phyloP scores from a whole-genome alignment of 2,113 vertebrate species.

The Symphodus melops region DNA sequence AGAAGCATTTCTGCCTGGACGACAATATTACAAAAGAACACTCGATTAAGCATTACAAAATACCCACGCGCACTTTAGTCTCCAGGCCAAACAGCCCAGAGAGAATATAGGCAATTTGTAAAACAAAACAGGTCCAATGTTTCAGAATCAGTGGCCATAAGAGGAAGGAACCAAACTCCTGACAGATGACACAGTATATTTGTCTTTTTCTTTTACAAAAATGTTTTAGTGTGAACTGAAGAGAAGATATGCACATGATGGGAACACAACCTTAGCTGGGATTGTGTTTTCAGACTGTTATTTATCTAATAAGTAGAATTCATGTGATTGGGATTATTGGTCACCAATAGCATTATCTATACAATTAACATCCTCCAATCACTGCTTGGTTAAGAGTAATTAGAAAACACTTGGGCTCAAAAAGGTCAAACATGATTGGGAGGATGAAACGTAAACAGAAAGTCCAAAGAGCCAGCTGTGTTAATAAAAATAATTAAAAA shows the following conservation, averaged over 20 bases:
- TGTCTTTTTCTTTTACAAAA: constrained; percentile 21
- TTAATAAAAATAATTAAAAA: no score
- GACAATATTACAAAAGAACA: constrained; percentile 68
- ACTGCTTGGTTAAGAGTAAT: constrained; percentile 17
- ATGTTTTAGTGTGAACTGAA: constrained; percentile 2
- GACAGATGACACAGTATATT: not conserved
- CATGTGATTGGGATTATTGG: constrained; percentile 21
- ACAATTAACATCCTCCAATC: constrained; percentile 28
- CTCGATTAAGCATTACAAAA: constrained; percentile 71
- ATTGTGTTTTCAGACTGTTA: not conserved
- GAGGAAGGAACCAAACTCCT: constrained; percentile 7
- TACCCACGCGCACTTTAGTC: constrained; percentile 55
- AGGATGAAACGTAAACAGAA: constrained; percentile 38
- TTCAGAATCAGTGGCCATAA: constrained; percentile 33
- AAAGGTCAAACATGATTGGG: constrained; percentile 34
- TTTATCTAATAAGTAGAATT: constrained; percentile 31
- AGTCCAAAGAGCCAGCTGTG: not conserved
- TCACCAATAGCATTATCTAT: not conserved
- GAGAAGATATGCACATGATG: constrained; percentile 21
- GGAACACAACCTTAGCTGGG: constrained; percentile 25
- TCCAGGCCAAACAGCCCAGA: constrained; percentile 50
- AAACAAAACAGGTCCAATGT: constrained; percentile 53
- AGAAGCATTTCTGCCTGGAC: constrained; percentile 57
- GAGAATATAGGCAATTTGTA: constrained; percentile 58
- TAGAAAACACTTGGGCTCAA: constrained; percentile 34